Percentiles rank a stretch among this genome's conserved stretches.
Evolutionary conservation across 1,140 invertebrate genomes (phyloP).

Genomic region (Trialeurodes vaporariorum): DNA sequence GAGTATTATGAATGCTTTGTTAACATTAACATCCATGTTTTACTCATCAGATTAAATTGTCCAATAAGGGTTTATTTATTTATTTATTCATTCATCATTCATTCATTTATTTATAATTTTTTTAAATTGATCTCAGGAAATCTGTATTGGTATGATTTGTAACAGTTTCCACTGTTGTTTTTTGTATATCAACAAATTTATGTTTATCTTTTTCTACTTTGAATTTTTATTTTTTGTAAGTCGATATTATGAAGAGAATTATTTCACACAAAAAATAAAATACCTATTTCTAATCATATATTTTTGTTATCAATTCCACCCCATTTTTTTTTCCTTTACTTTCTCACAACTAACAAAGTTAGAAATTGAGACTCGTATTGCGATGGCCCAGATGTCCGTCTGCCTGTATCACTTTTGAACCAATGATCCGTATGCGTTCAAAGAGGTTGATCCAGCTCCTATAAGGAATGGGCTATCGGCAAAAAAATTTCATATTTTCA

Average conservation of each 20-base stretch:
- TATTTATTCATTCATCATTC: too few species aligned
- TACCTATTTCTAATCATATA: not conserved
- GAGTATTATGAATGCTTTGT: not conserved
- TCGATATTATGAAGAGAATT: not conserved
- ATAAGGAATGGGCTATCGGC: too few species aligned
- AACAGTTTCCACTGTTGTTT: not conserved
- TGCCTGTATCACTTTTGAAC: too few species aligned
- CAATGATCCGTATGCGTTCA: too few species aligned
- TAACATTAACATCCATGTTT: not conserved
- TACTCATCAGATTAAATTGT: not conserved
- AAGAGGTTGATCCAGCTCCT: too few species aligned
- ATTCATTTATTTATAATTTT: not conserved
- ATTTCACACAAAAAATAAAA: not conserved
- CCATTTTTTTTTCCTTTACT: not conserved
- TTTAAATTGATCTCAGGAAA: not conserved
- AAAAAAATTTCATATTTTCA: too few species aligned
- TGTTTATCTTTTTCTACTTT: not conserved
- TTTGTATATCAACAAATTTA: conserved; percentile 1
- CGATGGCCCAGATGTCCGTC: too few species aligned
- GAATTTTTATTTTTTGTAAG: conserved; percentile 1
- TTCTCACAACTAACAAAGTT: too few species aligned
- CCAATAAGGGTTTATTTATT: not conserved
- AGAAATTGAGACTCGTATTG: too few species aligned
- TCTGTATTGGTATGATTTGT: not conserved
- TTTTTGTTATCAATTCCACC: not conserved